A percentile compares a stretch with the other conserved stretches of the same genome.
These are phyloP conservation scores for Neosilurus mollespiculum DNA, from an alignment of 2,797 vertebrate species.

Conservation along the genomic window DNA sequence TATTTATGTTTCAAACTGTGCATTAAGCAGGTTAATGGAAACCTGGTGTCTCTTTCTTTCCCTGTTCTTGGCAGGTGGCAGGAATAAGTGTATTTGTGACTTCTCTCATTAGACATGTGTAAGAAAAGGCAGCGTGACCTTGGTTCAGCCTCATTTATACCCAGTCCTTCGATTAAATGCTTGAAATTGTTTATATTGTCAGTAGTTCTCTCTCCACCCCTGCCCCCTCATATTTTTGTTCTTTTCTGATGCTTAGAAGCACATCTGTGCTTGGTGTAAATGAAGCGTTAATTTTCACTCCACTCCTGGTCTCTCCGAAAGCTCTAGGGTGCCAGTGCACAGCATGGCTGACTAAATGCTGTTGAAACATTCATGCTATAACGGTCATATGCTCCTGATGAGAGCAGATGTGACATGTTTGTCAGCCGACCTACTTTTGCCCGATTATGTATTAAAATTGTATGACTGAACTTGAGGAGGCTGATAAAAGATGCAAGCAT, in stretches of 20 bases:
- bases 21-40: too few relatives aligned
- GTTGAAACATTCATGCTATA: conserved; percentile 68
- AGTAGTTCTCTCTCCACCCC: background rate
- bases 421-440: conserved; percentile 79
- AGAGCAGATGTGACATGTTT: conserved; percentile 79
- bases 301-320: conserved; percentile 1
- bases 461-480: conserved; percentile 71
- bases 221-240: background rate
- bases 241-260: background rate
- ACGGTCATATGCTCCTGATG: conserved; percentile 61
- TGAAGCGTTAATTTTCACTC: conserved; percentile 28
- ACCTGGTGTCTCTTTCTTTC: background rate
- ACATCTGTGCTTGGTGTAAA: conserved; percentile 25
- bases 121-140: background rate
- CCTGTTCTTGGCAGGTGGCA: background rate
- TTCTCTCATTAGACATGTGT: background rate
- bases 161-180: background rate
- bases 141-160: background rate
- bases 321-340: conserved; percentile 33
- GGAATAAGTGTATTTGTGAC: background rate
- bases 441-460: conserved; percentile 80
- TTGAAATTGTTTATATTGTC: background rate
- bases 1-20: too few relatives aligned
- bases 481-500: conserved; percentile 71
- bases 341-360: conserved; percentile 46